Percentiles rank a stretch among this genome's conserved stretches.
phyloP scores from a whole-genome alignment of 2,113 vertebrate species.

The Ginglymostoma cirratum region DNA sequence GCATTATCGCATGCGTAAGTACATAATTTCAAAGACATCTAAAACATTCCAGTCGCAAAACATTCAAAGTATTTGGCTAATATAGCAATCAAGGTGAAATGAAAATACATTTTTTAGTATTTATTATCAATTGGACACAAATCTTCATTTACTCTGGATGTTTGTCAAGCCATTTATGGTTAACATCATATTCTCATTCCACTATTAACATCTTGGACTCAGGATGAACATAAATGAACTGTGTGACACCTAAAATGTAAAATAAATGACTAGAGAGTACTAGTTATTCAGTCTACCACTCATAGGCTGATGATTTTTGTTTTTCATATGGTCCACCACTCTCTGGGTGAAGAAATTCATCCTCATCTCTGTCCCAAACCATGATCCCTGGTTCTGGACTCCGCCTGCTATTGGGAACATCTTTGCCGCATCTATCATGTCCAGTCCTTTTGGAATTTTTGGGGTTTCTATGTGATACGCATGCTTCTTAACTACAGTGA shows the following conservation, averaged over 20 bases:
- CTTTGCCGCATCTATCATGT: no score
- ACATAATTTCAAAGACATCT: background rate
- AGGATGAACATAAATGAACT: background rate
- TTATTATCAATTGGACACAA: no score
- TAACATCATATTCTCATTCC: background rate
- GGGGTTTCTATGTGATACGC: no score
- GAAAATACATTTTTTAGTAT: no score
- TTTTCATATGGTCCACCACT: background rate
- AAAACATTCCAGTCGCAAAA: background rate
- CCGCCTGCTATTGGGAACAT: no score
- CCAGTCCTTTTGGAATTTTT: no score
- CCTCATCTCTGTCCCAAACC: no score
- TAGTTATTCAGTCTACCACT: background rate
- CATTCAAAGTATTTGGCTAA: background rate
- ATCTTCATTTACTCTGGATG: no score
- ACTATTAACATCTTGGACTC: background rate
- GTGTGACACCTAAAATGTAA: background rate
- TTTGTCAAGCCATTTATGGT: background rate
- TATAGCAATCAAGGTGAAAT: no score
- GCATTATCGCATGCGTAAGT: slow-evolving; percentile 95
- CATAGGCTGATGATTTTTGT: background rate
- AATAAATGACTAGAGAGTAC: background rate
- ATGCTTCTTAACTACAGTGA: no score
- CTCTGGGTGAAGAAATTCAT: no score
- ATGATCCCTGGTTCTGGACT: no score